Conservation (phyloP, 2,888 invertebrate species). For the Caenorhabditis angaria region DNA sequence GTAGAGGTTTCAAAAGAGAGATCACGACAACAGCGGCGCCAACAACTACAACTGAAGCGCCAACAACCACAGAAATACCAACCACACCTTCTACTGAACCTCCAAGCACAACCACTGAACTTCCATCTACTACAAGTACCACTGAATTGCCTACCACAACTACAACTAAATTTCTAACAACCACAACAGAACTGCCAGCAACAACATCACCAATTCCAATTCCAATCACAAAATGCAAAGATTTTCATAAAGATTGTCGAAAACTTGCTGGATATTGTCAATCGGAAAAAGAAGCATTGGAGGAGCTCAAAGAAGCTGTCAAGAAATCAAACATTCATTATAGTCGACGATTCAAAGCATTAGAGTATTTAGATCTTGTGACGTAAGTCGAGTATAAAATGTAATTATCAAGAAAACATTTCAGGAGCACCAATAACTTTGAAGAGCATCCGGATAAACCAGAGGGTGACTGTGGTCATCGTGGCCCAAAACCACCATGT, state of each 20-base stretch:
- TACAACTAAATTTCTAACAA: conserved; percentile 16
- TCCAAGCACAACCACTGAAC: conserved; percentile 11
- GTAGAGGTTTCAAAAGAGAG: conserved; percentile 23
- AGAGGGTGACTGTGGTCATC: not conserved
- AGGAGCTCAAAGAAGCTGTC: conserved; percentile 15
- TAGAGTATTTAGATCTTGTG: conserved; percentile 18
- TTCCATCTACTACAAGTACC: not conserved
- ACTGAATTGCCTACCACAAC: not conserved
- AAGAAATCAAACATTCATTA: conserved; percentile 12
- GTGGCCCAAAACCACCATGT: conserved; percentile 4
- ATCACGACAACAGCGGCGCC: conserved; percentile 16
- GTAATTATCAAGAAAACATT: too few relatives aligned
- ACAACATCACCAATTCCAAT: conserved; percentile 6
- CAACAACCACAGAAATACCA: conserved; percentile 1
- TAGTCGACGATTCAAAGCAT: conserved; percentile 4
- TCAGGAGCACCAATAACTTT: not conserved
- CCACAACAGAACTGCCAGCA: conserved; percentile 8
- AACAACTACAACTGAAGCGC: conserved; percentile 4
- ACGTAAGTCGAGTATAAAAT: not conserved
- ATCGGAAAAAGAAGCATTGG: conserved; percentile 8
- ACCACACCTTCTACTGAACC: conserved; percentile 11
- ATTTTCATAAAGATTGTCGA: conserved; percentile 22
- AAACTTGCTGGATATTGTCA: conserved; percentile 15
- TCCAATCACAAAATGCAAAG: conserved; percentile 12
- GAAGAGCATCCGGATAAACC: not conserved